A percentile compares a stretch with the other conserved stretches of the same genome.
Conservation (phyloP, 2,888 invertebrate genomes). For the Andrena haemorrhoa region DNA sequence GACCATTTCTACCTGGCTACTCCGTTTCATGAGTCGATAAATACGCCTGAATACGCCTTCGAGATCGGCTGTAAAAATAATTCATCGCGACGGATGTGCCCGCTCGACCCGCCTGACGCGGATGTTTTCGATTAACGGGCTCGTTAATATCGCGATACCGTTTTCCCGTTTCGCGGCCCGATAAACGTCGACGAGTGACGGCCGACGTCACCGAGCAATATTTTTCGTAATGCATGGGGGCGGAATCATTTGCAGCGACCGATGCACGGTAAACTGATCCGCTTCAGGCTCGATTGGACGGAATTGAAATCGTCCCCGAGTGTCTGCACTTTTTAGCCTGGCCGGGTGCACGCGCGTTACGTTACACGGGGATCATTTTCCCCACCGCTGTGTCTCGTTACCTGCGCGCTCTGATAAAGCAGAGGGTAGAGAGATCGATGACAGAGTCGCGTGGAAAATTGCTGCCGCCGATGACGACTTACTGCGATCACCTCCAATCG, state of each 20-base stretch:
- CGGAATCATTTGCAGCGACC: conserved; percentile 16
- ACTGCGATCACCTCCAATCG: neutral
- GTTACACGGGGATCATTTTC: conserved; percentile 42
- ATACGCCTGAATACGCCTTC: too few species aligned
- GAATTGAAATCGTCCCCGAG: conserved; percentile 27
- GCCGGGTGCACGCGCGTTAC: conserved; percentile 17
- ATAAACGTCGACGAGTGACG: neutral
- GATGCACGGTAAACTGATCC: conserved; percentile 29
- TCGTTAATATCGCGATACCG: neutral
- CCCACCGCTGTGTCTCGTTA: conserved; percentile 30
- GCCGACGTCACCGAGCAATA: neutral
- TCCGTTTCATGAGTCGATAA: too few species aligned
- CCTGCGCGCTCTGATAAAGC: neutral
- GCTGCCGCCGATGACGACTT: neutral
- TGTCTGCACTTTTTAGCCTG: conserved; percentile 21
- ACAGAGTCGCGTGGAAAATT: conserved; percentile 13
- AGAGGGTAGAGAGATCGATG: neutral
- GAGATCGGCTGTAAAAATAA: too few species aligned
- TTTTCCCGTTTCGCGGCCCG: neutral
- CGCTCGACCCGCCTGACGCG: neutral
- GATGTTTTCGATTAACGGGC: neutral
- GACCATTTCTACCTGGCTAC: too few species aligned
- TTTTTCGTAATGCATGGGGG: conserved; percentile 22
- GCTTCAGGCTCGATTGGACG: conserved; percentile 31
- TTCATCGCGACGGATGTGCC: too few species aligned